phyloP scores from a whole-genome alignment of 2,888 invertebrate species.

The Fragum fragum region DNA sequence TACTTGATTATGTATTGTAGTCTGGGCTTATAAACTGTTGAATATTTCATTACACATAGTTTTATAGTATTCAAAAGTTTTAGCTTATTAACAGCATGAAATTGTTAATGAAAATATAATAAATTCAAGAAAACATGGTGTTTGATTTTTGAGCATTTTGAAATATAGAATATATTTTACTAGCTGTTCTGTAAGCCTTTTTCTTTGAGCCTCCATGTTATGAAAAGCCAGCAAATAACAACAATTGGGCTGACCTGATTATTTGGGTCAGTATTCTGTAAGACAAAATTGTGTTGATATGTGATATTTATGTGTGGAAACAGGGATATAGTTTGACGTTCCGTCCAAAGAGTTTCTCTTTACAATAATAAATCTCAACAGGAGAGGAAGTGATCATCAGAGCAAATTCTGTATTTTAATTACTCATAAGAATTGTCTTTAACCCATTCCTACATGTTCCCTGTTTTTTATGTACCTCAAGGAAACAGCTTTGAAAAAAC shows the following conservation, averaged over 20 bases:
- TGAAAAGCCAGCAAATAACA: slow-evolving; percentile 26
- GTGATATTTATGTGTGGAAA: background rate
- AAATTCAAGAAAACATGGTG: slow-evolving; percentile 26
- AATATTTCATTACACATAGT: too few species aligned
- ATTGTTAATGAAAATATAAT: background rate
- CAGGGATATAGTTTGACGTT: background rate
- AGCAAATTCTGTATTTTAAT: too few species aligned
- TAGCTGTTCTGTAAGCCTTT: background rate
- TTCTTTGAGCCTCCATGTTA: slow-evolving; percentile 11
- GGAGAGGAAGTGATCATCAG: too few species aligned
- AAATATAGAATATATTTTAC: background rate
- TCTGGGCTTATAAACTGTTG: too few species aligned
- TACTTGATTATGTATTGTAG: too few species aligned
- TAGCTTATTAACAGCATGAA: too few species aligned
- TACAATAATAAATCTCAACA: too few species aligned
- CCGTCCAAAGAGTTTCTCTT: slow-evolving; percentile 6
- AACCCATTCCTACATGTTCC: too few species aligned
- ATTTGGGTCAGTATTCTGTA: background rate
- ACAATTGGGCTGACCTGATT: background rate
- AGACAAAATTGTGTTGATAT: background rate
- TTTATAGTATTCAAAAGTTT: too few species aligned
- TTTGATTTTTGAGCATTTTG: background rate
- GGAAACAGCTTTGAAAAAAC: too few species aligned
- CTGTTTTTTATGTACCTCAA: too few species aligned
- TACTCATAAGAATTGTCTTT: too few species aligned